These are phyloP conservation scores for Xiphias gladius DNA, from an alignment of 2,113 vertebrate genomes.

Conservation along the genomic window DNA sequence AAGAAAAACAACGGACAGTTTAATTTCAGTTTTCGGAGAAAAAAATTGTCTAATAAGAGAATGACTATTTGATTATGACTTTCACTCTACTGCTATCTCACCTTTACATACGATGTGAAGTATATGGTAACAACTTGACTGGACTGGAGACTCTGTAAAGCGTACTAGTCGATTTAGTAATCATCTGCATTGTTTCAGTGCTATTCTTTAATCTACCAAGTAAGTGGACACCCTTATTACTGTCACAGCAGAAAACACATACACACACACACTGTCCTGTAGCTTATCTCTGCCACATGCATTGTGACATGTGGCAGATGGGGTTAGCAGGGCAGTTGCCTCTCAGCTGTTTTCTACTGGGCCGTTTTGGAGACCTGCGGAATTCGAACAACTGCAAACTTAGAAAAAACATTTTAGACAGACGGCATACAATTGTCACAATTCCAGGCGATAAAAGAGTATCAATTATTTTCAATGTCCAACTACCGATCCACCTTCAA, in stretches of 20 bases:
- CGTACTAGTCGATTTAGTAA: neutral
- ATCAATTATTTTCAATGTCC: neutral
- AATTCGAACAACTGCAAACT: neutral
- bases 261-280: neutral
- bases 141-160: neutral
- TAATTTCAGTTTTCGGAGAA: neutral
- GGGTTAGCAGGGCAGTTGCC: slow-evolving; percentile 41
- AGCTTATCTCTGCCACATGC: slow-evolving; percentile 1
- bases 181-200: neutral
- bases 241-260: neutral
- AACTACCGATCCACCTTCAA: neutral
- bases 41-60: neutral
- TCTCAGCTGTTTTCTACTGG: slow-evolving; percentile 60
- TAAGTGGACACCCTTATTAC: neutral
- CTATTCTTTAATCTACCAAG: neutral
- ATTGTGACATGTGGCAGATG: neutral
- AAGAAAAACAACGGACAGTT: neutral
- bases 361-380: neutral
- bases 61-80: neutral
- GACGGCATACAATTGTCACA: neutral
- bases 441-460: neutral
- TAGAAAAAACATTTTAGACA: neutral
- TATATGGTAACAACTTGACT: neutral
- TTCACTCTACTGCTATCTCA: neutral
- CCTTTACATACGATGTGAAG: neutral